phyloP scores from a whole-genome alignment of 2,888 invertebrate species.

The Hydropsyche betteni region DNA sequence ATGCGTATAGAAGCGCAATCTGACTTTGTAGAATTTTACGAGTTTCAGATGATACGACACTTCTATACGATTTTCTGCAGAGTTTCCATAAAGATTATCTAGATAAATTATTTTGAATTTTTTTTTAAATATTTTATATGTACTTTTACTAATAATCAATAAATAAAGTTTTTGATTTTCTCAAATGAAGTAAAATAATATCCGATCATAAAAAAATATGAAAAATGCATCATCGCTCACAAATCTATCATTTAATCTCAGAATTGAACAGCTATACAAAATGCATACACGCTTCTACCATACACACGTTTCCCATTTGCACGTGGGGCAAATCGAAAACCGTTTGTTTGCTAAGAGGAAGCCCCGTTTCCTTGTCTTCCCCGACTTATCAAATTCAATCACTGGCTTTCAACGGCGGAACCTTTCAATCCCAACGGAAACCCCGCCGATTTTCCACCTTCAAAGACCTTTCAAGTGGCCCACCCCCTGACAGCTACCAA shows the following conservation, averaged over 20 bases:
- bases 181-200: too few species aligned
- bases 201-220: too few species aligned
- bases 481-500: not conserved
- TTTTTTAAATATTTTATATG: too few species aligned
- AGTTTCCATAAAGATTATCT: too few species aligned
- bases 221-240: too few species aligned
- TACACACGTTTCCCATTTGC: not conserved
- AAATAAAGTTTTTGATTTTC: too few species aligned
- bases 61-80: too few species aligned
- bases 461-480: slow-evolving; percentile 31
- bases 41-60: not conserved
- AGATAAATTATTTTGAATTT: too few species aligned
- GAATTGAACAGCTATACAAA: too few species aligned
- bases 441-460: slow-evolving; percentile 31
- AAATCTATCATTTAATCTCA: too few species aligned
- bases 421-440: slow-evolving; percentile 41
- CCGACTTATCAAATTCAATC: slow-evolving; percentile 49
- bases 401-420: slow-evolving; percentile 40
- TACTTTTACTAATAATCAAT: too few species aligned
- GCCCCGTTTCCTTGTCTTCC: not conserved
- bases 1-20: slow-evolving; percentile 34
- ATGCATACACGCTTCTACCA: not conserved
- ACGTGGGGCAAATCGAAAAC: not conserved
- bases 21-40: not conserved
- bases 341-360: not conserved